Conservation (phyloP, 2,888 invertebrate genomes). For the Amphipoea oculea region DNA sequence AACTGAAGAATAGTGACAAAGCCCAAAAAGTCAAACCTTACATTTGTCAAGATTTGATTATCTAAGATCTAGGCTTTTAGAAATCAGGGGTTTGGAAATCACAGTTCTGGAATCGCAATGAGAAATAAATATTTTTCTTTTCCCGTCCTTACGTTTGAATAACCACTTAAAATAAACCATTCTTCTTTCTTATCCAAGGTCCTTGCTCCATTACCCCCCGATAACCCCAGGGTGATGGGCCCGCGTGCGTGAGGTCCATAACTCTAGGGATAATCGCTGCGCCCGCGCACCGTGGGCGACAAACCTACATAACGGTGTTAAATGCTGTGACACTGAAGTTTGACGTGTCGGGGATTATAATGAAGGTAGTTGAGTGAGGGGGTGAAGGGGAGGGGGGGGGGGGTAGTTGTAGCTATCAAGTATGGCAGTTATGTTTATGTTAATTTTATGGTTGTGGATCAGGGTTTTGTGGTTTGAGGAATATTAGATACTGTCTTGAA, state of each 20-base stretch:
- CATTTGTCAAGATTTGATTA: neutral
- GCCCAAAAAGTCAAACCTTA: neutral
- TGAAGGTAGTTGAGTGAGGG: conserved; percentile 11
- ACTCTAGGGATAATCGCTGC: conserved; percentile 72
- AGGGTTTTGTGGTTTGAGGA: neutral
- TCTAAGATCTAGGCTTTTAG: neutral
- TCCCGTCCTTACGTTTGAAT: neutral
- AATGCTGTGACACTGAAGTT: conserved; percentile 58
- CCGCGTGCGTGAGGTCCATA: conserved; percentile 74
- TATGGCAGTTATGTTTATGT: neutral
- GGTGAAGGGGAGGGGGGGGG: neutral
- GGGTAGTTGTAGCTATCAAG: neutral
- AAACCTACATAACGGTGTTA: conserved; percentile 71
- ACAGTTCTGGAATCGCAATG: neutral
- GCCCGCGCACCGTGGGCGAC: conserved; percentile 74
- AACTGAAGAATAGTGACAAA: neutral
- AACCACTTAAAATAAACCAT: conserved; percentile 11
- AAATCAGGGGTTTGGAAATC: neutral
- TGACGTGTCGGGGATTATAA: conserved; percentile 54
- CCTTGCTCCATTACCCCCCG: conserved; percentile 38
- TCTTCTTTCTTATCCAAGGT: too few relatives aligned
- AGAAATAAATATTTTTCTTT: neutral
- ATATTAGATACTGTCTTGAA: neutral
- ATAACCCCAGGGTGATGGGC: conserved; percentile 66
- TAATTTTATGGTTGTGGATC: neutral